phyloP scores from a whole-genome alignment of 2,888 invertebrate species.

The Volucella inanis region DNA sequence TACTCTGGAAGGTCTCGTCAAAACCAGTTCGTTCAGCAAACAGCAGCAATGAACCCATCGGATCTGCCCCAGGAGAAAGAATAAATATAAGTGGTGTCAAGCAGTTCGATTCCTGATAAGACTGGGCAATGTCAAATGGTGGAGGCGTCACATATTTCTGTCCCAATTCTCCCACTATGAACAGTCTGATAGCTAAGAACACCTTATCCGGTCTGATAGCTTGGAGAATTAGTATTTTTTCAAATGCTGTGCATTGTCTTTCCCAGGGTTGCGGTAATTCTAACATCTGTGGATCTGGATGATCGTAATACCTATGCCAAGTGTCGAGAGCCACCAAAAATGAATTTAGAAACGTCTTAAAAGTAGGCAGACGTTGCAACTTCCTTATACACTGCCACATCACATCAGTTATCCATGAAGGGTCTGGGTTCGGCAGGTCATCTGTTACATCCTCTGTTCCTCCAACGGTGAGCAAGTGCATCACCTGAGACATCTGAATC shows the following conservation, averaged over 20 bases:
- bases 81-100: constrained; percentile 93
- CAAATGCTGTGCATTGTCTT: constrained; percentile 87
- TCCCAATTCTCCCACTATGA: constrained; percentile 88
- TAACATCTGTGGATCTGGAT: constrained; percentile 87
- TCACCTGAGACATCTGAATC: constrained; percentile 88
- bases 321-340: constrained; percentile 84
- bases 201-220: constrained; percentile 93
- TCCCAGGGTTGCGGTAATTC: constrained; percentile 88
- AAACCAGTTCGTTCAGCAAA: constrained; percentile 92
- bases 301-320: constrained; percentile 88
- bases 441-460: constrained; percentile 72
- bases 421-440: constrained; percentile 87
- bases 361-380: constrained; percentile 86
- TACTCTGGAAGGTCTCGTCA: constrained; percentile 89
- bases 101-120: constrained; percentile 91
- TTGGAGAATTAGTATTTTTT: constrained; percentile 90
- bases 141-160: constrained; percentile 93
- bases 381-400: constrained; percentile 93
- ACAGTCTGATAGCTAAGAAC: constrained; percentile 90
- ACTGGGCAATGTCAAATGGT: constrained; percentile 90
- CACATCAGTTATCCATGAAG: constrained; percentile 90
- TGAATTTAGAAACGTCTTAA: constrained; percentile 86
- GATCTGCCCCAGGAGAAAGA: constrained; percentile 95
- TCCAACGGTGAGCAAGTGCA: constrained; percentile 88
- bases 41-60: constrained; percentile 83